Conservation (phyloP, 2,797 vertebrate species). For the Falco cherrug region DNA sequence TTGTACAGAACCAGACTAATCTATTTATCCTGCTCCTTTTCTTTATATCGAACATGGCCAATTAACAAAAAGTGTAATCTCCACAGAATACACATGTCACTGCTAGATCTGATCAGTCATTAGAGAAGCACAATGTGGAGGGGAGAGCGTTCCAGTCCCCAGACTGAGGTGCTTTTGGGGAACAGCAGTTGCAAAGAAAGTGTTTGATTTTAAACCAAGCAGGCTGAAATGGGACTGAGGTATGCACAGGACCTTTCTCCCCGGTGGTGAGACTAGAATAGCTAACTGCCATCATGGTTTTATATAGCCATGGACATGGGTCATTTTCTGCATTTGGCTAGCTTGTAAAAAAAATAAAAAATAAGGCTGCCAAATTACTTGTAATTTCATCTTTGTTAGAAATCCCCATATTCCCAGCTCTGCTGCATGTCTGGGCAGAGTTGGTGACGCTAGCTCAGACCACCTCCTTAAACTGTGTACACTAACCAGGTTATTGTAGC, state of each 20-base stretch:
- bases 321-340: background rate
- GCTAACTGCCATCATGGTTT: background rate
- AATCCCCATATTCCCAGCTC: background rate
- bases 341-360: background rate
- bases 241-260: background rate
- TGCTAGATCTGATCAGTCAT: background rate
- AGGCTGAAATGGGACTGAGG: background rate
- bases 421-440: background rate
- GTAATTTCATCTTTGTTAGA: background rate
- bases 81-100: background rate
- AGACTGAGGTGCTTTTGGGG: background rate
- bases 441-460: background rate
- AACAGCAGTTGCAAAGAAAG: background rate
- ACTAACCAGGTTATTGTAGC: background rate
- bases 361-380: background rate
- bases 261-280: background rate
- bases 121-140: background rate
- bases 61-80: conserved; percentile 8
- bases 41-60: background rate
- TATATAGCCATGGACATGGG: background rate
- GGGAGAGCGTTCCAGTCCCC: rapidly evolving
- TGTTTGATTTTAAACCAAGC: background rate
- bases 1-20: background rate
- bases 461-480: background rate
- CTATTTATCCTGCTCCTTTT: conserved; percentile 41